Evolutionary conservation across 2,113 vertebrate genomes (phyloP), one percentile per base, ranked within the genome.

Genomic region (Axis porcinus): DNA sequence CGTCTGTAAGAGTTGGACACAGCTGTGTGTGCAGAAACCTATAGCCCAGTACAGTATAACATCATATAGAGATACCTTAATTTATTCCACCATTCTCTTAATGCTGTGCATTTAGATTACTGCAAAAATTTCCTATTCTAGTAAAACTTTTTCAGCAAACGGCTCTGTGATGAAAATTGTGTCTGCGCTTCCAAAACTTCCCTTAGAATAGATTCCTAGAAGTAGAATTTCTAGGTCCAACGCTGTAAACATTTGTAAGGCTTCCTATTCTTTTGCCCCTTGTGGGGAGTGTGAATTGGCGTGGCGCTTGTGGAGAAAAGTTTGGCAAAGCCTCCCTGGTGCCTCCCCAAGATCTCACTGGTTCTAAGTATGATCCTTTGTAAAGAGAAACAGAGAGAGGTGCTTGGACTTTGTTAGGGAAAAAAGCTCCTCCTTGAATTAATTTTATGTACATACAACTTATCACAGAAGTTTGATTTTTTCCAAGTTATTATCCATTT

Each of bases 161-260:
- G 0, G 50, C 27, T 78, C 23, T 87, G 4, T 58, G 30, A 83
- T 83, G 76, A 86, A 91, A 90, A 40, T 11, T 84, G 93, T 33
- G 17, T 30, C 28, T 94, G 14, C 0, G 2, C 67, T 94, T 86
- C n/a, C 50, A 87, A 76, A 94, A 52, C 50, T 95, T 1, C 17
- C 9, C 9, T 91, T 50, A 43, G 52, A 88, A 17, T 85, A 47
- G 36, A 89, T 97, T 94, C 60, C 81, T 94, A 88, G 33, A 90
- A 95, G 58, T 92, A 17, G 7, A 78, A 60, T 83, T 57, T 86
- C 60, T 91, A 79, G 50, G 58, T 91, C 86, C 82, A 97, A 92
- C 11, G 3, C 33, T 83, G 58, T 14, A 84, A 91, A 74, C 78
- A 84, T 47, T 94, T 88, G 85, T n/a, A 88, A 96, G 70, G 2